phyloP scores from a whole-genome alignment of 23 tunicate genomes.

The Botrylloides violaceus region DNA sequence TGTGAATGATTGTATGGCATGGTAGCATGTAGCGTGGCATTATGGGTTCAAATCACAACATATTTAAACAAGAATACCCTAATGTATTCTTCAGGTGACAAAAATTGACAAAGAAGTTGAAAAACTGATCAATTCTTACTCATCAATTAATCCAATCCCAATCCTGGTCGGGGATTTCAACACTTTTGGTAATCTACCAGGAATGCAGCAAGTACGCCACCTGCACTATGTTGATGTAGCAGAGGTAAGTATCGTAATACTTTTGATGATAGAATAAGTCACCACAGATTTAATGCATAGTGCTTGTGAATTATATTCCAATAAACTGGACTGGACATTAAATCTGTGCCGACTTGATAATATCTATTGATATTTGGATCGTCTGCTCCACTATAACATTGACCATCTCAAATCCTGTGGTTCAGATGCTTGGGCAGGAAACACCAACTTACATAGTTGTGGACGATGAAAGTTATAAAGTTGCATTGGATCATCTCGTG shows the following conservation, averaged over 20 bases:
- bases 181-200: slow-evolving; percentile 10
- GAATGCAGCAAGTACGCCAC: slow-evolving; percentile 12
- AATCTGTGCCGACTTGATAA: no score
- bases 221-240: slow-evolving; percentile 4
- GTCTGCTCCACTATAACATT: no score
- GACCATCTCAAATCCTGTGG: no score
- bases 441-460: slow-evolving; percentile 10
- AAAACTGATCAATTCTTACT: not conserved
- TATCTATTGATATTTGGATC: not conserved
- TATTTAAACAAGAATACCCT: no score
- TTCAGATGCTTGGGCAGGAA: not conserved
- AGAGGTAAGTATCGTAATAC: slow-evolving; percentile 2
- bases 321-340: no score
- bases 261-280: no score
- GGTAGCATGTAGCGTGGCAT: no score
- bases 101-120: slow-evolving; percentile 5
- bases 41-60: no score
- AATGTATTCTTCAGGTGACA: not conserved
- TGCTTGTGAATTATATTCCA: no score
- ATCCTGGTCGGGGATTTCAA: slow-evolving; percentile 21
- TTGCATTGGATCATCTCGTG: slow-evolving; percentile 6
- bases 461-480: not conserved
- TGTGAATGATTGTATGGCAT: no score
- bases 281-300: no score
- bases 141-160: not conserved